Evolutionary conservation across 2,888 invertebrate genomes (phyloP).

Genomic region (Loripinus fragilis): DNA sequence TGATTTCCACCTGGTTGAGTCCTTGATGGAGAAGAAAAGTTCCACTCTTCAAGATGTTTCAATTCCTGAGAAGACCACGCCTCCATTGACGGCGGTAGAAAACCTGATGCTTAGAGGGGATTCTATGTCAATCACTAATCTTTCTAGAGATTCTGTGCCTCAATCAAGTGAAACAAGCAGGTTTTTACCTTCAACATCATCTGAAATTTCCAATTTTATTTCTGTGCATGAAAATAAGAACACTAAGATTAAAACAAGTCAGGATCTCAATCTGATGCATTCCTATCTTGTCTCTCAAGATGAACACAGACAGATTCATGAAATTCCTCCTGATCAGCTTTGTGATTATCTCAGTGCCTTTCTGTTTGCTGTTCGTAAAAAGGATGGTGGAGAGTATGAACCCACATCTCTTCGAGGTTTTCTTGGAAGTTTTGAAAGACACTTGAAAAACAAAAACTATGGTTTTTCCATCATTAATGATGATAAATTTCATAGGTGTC

Average conservation of each 20-base stretch:
- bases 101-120: too few relatives aligned
- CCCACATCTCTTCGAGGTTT: too few relatives aligned
- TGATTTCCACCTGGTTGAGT: too few relatives aligned
- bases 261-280: too few relatives aligned
- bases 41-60: too few relatives aligned
- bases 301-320: too few relatives aligned
- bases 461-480: neutral
- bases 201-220: neutral
- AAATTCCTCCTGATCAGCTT: too few relatives aligned
- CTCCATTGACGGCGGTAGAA: neutral
- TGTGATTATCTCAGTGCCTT: neutral
- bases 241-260: neutral
- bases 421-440: neutral
- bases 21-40: too few relatives aligned
- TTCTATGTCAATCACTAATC: too few relatives aligned
- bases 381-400: neutral
- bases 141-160: too few relatives aligned
- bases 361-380: neutral
- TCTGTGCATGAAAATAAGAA: neutral
- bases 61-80: too few relatives aligned
- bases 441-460: neutral
- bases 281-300: neutral
- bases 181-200: neutral
- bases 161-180: neutral
- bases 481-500: neutral